Evolutionary conservation across 1,140 invertebrate genomes (phyloP).

Genomic region (Drosophila rhopaloa): DNA sequence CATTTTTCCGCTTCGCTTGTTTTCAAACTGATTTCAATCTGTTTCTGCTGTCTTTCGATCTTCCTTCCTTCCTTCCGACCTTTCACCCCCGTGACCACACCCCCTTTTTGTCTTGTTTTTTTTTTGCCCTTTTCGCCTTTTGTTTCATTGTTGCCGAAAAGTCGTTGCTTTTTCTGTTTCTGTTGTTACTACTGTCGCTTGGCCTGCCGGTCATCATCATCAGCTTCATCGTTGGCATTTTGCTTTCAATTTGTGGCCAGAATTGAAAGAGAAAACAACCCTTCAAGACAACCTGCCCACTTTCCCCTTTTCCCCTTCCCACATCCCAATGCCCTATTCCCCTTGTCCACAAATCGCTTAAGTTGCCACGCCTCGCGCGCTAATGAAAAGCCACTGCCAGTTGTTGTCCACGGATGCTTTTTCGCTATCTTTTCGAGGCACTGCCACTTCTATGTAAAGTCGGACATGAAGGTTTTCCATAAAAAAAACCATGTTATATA

Average conservation of each 20-base stretch:
- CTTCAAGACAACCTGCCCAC: constrained; percentile 30
- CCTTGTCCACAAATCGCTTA: constrained; percentile 23
- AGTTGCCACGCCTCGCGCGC: constrained; percentile 41
- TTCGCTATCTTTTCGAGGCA: constrained; percentile 14
- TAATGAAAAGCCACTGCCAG: constrained; percentile 53
- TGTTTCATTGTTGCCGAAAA: constrained; percentile 74
- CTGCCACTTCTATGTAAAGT: not conserved
- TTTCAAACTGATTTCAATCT: constrained; percentile 78
- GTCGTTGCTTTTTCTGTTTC: constrained; percentile 26
- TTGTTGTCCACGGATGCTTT: constrained; percentile 16
- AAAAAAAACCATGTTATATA: no score
- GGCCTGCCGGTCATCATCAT: constrained; percentile 50
- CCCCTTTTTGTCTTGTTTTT: constrained; percentile 12
- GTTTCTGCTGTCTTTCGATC: constrained; percentile 73
- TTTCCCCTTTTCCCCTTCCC: not conserved
- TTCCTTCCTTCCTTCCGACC: constrained; percentile 32
- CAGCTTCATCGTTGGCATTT: constrained; percentile 51
- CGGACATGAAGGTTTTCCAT: no score
- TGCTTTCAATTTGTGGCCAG: constrained; percentile 68
- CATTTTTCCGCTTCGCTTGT: constrained; percentile 73
- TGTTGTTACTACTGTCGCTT: constrained; percentile 24
- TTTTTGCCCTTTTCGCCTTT: constrained; percentile 29
- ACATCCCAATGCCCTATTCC: not conserved
- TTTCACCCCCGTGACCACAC: constrained; percentile 3
- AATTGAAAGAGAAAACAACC: constrained; percentile 52